Evolutionary conservation across 2,888 invertebrate species (phyloP).

Genomic region (Saturnia pavonia): DNA sequence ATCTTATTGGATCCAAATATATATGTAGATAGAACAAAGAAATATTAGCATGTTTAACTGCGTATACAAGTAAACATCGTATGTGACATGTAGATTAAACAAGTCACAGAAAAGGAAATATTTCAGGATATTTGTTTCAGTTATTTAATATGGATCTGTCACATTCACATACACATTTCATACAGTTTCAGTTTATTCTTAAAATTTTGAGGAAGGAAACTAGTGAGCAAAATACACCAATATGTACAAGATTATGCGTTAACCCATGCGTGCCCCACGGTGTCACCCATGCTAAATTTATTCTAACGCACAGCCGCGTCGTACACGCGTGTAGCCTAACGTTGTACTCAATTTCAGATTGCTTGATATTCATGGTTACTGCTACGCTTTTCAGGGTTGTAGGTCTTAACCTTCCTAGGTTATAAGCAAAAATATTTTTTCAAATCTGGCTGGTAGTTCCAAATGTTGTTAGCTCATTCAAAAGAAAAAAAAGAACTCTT

Average conservation of each 20-base stretch:
- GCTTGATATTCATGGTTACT: too few species aligned
- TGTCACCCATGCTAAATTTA: too few species aligned
- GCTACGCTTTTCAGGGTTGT: too few species aligned
- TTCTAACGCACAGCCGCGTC: too few species aligned
- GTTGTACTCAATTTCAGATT: too few species aligned
- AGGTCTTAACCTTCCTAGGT: too few species aligned
- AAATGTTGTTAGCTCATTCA: too few species aligned
- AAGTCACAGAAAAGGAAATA: constrained; percentile 20
- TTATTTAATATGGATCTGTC: constrained; percentile 41
- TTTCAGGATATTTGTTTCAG: constrained; percentile 43
- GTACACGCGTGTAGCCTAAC: too few species aligned
- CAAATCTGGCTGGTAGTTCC: too few species aligned
- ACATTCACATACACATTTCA: constrained; percentile 38
- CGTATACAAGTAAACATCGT: neutral
- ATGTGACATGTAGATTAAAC: neutral
- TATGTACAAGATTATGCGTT: neutral
- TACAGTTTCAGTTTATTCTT: constrained; percentile 36
- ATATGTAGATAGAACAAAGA: neutral
- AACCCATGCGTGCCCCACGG: too few species aligned
- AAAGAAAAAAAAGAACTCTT: too few species aligned
- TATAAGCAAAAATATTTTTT: too few species aligned
- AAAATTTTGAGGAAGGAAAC: constrained; percentile 21
- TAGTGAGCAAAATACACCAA: neutral
- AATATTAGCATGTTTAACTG: neutral
- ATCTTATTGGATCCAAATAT: neutral